Evolutionary conservation across 2,797 vertebrate genomes (phyloP), one percentile per base, ranked within the genome.

Genomic region (Arnoldichthys spilopterus): DNA sequence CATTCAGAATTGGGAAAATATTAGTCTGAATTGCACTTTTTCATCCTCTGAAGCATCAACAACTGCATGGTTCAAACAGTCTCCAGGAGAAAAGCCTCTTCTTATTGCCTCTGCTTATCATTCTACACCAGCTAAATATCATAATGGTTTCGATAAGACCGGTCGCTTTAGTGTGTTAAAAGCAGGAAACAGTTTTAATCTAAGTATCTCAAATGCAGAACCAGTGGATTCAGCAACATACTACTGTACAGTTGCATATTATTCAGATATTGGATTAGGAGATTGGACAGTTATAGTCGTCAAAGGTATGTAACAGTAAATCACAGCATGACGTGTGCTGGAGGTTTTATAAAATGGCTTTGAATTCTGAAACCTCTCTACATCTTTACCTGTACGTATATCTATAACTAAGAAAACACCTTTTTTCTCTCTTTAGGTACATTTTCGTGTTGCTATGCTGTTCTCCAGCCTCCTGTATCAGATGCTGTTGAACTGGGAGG

Each of bases 191-290:
- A 62, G 15, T 7, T 62, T 62, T 62, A 62, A 13, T 62, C 26
- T 62, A 28, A 62, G 30, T 62, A 62, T 62, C 26, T 62, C 59
- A 13, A 62, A 62, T 18, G 59, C 59, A 30, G 12, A 62, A 62
- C 2, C 28, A 18, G 32, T 28, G 16, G 59, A 62, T 26, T 62
- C 59, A 30, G 28, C 28, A 20, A 62, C 59, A 32, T 54, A 54
- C 51, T 54, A n/a, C 51, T 54, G 51, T 54, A 20, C 51, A 0
- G 18, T 54, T 22, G 6, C 51, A n/a, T 20, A 20, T 20, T 54
- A 20, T 22, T 1, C 18, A 20, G 51, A 22, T n/a, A 54, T 54
- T 54, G n/a, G n/a, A 20, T 20, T 54, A n/a, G 51, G n/a, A 20
- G 2, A 4, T 9, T 54, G 51, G 18, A n/a, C 15, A n/a, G 51